Evolutionary conservation across 2,888 invertebrate genomes (phyloP).

Genomic region (Steinernema carpocapsae): DNA sequence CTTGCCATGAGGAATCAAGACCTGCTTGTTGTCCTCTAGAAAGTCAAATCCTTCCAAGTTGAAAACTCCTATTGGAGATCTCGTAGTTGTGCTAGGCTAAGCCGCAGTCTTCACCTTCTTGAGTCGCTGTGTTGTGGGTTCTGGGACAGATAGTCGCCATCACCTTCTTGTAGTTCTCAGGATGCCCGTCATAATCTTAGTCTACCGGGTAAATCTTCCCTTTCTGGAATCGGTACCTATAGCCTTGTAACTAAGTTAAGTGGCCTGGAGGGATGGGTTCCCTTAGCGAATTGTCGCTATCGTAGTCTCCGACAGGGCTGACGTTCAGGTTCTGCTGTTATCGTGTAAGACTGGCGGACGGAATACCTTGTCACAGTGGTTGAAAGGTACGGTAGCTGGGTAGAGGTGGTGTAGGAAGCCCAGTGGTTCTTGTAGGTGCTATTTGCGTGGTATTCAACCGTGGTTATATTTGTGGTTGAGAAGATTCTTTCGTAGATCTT

Average conservation of each 20-base stretch:
- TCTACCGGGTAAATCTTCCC: not conserved
- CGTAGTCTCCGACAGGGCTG: conserved; percentile 5
- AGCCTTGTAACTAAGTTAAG: conserved; percentile 1
- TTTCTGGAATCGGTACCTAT: conserved; percentile 10
- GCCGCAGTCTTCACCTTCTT: conserved; percentile 10
- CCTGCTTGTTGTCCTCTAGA: not conserved
- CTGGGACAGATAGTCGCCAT: conserved; percentile 28
- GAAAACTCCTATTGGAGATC: not conserved
- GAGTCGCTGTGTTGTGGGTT: not conserved
- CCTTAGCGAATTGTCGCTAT: not conserved
- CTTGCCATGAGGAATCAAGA: conserved; percentile 8
- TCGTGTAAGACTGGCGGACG: not conserved
- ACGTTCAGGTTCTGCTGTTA: conserved; percentile 2
- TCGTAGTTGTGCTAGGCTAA: not conserved
- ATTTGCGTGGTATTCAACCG: not conserved
- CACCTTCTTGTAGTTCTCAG: conserved; percentile 19
- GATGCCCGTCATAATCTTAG: conserved; percentile 20
- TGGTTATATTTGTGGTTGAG: conserved; percentile 6
- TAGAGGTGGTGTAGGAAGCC: not conserved
- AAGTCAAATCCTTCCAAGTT: not conserved
- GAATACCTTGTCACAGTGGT: not conserved
- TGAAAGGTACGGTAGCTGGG: not conserved
- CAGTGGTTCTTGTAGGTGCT: not conserved
- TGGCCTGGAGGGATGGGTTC: conserved; percentile 17
- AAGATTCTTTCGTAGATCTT: conserved; percentile 14